A percentile compares a stretch with the other conserved stretches of the same genome.
phyloP scores from a whole-genome alignment of 2,888 invertebrate species.

The Furcula furcula region DNA sequence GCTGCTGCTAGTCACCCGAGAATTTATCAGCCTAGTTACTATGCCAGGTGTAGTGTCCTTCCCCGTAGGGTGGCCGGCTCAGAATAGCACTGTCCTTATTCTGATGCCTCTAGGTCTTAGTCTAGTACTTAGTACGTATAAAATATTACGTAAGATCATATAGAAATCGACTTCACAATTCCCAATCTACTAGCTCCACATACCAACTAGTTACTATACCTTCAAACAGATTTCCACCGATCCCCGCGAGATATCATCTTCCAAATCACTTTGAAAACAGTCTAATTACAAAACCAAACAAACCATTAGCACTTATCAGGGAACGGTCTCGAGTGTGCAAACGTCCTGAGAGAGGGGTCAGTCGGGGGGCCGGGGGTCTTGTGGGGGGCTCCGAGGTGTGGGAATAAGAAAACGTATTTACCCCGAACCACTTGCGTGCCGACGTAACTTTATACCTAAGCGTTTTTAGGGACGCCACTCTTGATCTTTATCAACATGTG shows the following conservation, averaged over 20 bases:
- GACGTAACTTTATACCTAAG: constrained; percentile 61
- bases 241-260: constrained; percentile 16
- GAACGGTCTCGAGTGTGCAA: constrained; percentile 35
- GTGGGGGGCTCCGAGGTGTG: constrained; percentile 14
- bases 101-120: no score
- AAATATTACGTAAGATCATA: no score
- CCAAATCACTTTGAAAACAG: constrained; percentile 17
- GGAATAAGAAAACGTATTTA: constrained; percentile 68
- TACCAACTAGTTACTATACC: no score
- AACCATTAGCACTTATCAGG: constrained; percentile 43
- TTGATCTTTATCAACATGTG: background rate
- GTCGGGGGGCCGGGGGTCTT: constrained; percentile 12
- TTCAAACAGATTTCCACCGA: background rate
- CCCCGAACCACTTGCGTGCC: constrained; percentile 58
- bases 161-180: no score
- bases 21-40: no score
- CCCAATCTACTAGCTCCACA: background rate
- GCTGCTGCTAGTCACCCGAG: no score
- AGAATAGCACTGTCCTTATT: no score
- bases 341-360: constrained; percentile 27
- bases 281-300: constrained; percentile 63
- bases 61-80: no score
- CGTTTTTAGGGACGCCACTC: constrained; percentile 46
- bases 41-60: no score
- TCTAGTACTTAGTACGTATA: no score